Conservation (phyloP, 1,140 invertebrate species). For the Polyergus mexicanus region DNA sequence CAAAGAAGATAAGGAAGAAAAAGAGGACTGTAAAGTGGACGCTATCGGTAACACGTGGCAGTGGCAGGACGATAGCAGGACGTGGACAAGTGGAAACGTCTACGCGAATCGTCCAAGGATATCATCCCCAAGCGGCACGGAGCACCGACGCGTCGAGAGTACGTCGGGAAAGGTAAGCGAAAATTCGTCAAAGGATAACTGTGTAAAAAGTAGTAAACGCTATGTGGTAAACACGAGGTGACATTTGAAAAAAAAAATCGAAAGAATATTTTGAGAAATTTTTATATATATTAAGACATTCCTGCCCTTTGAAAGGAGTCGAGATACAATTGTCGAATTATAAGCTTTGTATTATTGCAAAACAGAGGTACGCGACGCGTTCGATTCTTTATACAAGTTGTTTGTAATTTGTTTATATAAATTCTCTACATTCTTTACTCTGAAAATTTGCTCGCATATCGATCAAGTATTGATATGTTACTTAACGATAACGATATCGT, state of each 20-base stretch:
- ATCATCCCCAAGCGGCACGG: slow-evolving; percentile 1
- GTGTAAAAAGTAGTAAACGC: neutral
- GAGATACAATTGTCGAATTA: no score
- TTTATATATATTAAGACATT: no score
- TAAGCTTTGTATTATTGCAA: no score
- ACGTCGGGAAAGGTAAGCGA: slow-evolving; percentile 62
- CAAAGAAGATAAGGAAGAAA: neutral
- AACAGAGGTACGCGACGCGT: neutral
- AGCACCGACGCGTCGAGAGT: neutral
- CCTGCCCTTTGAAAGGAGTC: no score
- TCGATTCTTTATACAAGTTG: neutral
- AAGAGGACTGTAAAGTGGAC: neutral
- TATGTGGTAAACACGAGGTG: slow-evolving; percentile 29
- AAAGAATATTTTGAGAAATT: neutral
- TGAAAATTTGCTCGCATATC: neutral
- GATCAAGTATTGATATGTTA: neutral
- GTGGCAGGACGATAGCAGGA: no score
- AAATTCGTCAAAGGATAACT: neutral
- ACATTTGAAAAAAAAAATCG: neutral
- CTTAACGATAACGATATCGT: neutral
- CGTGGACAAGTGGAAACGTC: neutral
- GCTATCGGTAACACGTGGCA: neutral
- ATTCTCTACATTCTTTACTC: neutral
- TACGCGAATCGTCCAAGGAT: slow-evolving; percentile 14
- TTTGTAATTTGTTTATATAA: neutral